Evolutionary conservation across 1,140 invertebrate genomes (phyloP), one percentile per base, ranked within the genome.

Genomic region (Microplitis mediator): DNA sequence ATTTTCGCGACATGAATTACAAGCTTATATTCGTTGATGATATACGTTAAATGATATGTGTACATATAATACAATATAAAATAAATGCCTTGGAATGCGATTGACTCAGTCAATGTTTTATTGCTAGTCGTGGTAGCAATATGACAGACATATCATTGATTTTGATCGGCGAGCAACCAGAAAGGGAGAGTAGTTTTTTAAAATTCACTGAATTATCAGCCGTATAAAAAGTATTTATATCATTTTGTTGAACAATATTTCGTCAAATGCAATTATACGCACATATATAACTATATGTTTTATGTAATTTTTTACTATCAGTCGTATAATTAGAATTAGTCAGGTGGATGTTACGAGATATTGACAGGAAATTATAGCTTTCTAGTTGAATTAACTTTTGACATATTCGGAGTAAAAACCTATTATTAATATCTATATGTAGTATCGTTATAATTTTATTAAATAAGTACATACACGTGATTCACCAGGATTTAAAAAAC

Each of bases 331-430:
- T 58, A 58, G 14, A 31, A 58, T 58, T 11, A 31, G 56, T 45
- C 11, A 11, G 39, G 5, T 9, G 16, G 56, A 58, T 58, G 23
- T 58, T 31, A 16, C 56, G 23, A 58, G 16, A 58, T 58, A 58
- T 58, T 23, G 56, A 58, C 56, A 58, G 56, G 56, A 58, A 58
- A 58, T 58, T 23, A 58, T 58, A 31, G 56, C 14, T 58, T 58
- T 58, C 16, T 58, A 31, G 14, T 58, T 23, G 56, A 58, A 4
- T 58, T 58, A 31, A 31, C 9, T 23, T 58, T 23, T 9, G 14
- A 58, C 23, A 23, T 23, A 9, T 23, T 58, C 23, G 23, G 9
- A 23, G 9, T 58, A 58, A 9, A 9, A 58, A 32, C 23, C 14
- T 58, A 58, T 54, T 45, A 45, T 45, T 45, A 9, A 9, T 45